Evolutionary conservation across 2,888 invertebrate genomes (phyloP).

Genomic region (Mythimna vitellina): DNA sequence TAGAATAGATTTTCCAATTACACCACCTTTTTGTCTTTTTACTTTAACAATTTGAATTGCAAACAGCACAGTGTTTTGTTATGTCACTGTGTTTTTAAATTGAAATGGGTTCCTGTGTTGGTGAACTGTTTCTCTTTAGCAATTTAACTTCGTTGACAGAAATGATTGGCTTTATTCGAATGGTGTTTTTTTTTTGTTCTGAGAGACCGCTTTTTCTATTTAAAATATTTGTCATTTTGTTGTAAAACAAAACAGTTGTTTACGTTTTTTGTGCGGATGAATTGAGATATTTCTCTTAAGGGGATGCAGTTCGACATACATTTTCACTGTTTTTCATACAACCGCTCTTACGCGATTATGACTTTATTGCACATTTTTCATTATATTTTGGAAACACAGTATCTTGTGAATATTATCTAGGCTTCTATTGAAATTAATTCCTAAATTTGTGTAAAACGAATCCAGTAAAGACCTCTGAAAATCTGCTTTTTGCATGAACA

Average conservation of each 20-base stretch:
- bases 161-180: constrained; percentile 1
- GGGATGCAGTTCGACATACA: too few species aligned
- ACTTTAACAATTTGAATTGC: constrained; percentile 24
- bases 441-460: too few species aligned
- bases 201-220: not conserved
- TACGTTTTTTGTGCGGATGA: too few species aligned
- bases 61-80: constrained; percentile 28
- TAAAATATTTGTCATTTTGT: not conserved
- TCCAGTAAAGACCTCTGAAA: too few species aligned
- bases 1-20: constrained; percentile 42
- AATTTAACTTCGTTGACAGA: constrained; percentile 27
- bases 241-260: not conserved
- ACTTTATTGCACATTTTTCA: too few species aligned
- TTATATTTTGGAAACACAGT: too few species aligned
- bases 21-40: constrained; percentile 16
- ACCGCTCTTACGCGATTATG: too few species aligned
- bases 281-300: not conserved
- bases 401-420: too few species aligned
- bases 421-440: too few species aligned
- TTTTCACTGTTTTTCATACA: too few species aligned
- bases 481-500: too few species aligned
- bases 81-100: constrained; percentile 26
- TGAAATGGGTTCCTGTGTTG: constrained; percentile 19
- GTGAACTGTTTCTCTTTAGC: constrained; percentile 9
- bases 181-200: not conserved